Conservation (phyloP, 2,888 invertebrate species). For the Geotrupes spiniger region DNA sequence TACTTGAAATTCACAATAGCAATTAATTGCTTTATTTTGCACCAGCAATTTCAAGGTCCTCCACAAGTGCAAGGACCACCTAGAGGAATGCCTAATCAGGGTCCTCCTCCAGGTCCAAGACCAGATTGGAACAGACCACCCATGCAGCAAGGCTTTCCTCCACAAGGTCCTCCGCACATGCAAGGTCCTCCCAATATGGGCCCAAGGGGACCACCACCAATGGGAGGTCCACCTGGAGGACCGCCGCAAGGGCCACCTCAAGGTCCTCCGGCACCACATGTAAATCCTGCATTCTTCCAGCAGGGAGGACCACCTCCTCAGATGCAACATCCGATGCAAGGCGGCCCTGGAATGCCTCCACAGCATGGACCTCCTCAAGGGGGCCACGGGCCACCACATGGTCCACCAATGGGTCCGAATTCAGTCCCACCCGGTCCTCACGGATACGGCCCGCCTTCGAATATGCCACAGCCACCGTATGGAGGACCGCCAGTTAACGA, state of each 20-base stretch:
- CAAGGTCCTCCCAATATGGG: slow-evolving; percentile 60
- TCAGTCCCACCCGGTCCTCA: slow-evolving; percentile 52
- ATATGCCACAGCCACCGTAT: slow-evolving; percentile 54
- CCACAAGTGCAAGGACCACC: slow-evolving; percentile 59
- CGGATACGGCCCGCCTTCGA: slow-evolving; percentile 54
- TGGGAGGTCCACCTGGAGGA: slow-evolving; percentile 51
- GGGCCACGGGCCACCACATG: slow-evolving; percentile 59
- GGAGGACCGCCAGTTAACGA: slow-evolving; percentile 61
- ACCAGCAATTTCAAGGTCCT: slow-evolving; percentile 55
- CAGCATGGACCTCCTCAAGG: slow-evolving; percentile 66
- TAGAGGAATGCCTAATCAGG: slow-evolving; percentile 60
- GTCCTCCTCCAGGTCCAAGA: slow-evolving; percentile 58
- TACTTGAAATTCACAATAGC: too few species aligned
- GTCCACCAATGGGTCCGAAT: slow-evolving; percentile 63
- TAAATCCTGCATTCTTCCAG: slow-evolving; percentile 95
- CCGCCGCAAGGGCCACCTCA: slow-evolving; percentile 55
- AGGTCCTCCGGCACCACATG: slow-evolving; percentile 80
- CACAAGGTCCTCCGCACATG: slow-evolving; percentile 68
- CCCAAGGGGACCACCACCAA: slow-evolving; percentile 59
- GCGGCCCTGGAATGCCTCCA: slow-evolving; percentile 59
- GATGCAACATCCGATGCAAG: slow-evolving; percentile 55
- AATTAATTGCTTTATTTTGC: slow-evolving; percentile 17
- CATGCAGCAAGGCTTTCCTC: slow-evolving; percentile 66
- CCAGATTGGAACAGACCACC: slow-evolving; percentile 76
- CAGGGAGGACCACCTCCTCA: slow-evolving; percentile 61